A percentile compares a stretch with the other conserved stretches of the same genome.
phyloP scores from a whole-genome alignment of 2,888 invertebrate genomes.

The Sclerodermus sp. region DNA sequence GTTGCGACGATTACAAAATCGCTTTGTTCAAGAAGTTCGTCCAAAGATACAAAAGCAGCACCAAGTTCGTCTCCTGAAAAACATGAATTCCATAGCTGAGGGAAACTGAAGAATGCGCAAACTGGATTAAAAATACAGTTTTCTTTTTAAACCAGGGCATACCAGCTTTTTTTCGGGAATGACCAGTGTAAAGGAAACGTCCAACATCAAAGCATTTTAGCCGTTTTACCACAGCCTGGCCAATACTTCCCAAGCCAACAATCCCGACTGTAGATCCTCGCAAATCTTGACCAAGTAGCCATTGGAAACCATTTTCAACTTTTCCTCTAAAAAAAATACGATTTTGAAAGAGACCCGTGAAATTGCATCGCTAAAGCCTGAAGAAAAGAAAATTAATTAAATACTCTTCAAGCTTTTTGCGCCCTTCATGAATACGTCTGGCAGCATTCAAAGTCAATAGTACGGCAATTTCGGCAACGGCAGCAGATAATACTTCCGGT shows the following conservation, averaged over 20 bases:
- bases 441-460: slow-evolving; percentile 75
- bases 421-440: slow-evolving; percentile 77
- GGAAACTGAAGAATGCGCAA: background rate
- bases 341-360: background rate
- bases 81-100: too few relatives aligned
- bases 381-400: background rate
- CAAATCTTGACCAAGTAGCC: slow-evolving; percentile 80
- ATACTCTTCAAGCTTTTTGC: slow-evolving; percentile 66
- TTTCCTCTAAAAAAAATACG: slow-evolving; percentile 60
- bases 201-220: slow-evolving; percentile 73
- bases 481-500: slow-evolving; percentile 71
- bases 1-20: slow-evolving; percentile 76
- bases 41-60: slow-evolving; percentile 68
- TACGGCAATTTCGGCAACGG: slow-evolving; percentile 83
- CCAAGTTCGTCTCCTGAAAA: slow-evolving; percentile 60
- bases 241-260: slow-evolving; percentile 81
- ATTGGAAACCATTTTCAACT: slow-evolving; percentile 72
- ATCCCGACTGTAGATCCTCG: slow-evolving; percentile 79
- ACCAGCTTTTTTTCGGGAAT: slow-evolving; percentile 53
- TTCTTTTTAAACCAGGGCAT: too few relatives aligned
- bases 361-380: too few relatives aligned
- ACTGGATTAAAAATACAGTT: too few relatives aligned
- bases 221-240: slow-evolving; percentile 72
- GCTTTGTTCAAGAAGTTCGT: slow-evolving; percentile 68
- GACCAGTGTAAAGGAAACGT: slow-evolving; percentile 74